phyloP scores from a whole-genome alignment of 2,888 invertebrate genomes.

The Chrysolina americana region DNA sequence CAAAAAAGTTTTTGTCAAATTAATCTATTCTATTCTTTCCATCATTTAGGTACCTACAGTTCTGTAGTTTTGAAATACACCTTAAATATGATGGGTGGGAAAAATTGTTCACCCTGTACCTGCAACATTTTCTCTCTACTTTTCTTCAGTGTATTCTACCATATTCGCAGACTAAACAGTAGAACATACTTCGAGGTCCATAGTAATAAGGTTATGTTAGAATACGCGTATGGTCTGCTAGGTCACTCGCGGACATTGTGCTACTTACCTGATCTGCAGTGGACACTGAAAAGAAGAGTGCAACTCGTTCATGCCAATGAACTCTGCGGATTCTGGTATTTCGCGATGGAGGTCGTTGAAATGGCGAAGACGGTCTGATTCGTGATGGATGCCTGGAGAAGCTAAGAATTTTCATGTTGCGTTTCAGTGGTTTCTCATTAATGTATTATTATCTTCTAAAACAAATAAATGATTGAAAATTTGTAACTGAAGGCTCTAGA shows the following conservation, averaged over 20 bases:
- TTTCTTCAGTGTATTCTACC: constrained; percentile 14
- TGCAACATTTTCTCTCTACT: constrained; percentile 17
- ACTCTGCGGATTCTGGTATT: constrained; percentile 45
- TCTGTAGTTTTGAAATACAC: too few relatives aligned
- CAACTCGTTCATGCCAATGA: constrained; percentile 57
- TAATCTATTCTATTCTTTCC: too few relatives aligned
- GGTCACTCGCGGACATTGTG: constrained; percentile 66
- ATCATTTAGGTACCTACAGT: too few relatives aligned
- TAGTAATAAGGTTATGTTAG: constrained; percentile 65
- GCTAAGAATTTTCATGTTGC: background rate
- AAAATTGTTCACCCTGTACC: constrained; percentile 3
- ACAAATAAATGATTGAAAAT: too few relatives aligned
- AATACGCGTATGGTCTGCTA: constrained; percentile 56
- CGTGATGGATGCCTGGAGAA: background rate
- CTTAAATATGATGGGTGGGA: too few relatives aligned
- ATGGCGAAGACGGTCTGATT: background rate
- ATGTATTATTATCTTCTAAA: too few relatives aligned
- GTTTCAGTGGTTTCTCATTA: background rate
- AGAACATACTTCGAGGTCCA: constrained; percentile 40
- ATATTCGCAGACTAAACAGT: constrained; percentile 28
- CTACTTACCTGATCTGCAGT: constrained; percentile 67
- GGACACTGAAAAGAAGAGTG: constrained; percentile 68
- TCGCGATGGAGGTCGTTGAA: constrained; percentile 18
- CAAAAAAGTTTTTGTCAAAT: too few relatives aligned
- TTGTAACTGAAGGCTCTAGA: too few relatives aligned